Evolutionary conservation across 2,113 vertebrate genomes (phyloP).

Genomic region (Raphicerus campestris): DNA sequence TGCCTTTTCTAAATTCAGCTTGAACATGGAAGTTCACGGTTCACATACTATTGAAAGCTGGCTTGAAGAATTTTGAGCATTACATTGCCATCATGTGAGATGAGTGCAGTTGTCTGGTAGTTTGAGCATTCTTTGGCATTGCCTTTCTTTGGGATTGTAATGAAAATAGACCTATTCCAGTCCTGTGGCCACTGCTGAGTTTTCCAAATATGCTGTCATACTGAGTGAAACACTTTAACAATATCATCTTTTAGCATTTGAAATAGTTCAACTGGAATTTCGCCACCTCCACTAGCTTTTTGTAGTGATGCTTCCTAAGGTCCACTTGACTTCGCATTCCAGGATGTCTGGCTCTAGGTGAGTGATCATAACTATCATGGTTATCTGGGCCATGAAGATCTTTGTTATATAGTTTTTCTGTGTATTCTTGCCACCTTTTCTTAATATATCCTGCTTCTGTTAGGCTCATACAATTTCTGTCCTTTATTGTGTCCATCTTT

Average conservation of each 20-base stretch:
- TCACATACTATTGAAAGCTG: neutral
- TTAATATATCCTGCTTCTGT: neutral
- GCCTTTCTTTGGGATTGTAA: neutral
- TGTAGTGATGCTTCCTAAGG: neutral
- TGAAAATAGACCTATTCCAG: neutral
- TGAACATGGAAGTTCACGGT: neutral
- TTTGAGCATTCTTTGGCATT: neutral
- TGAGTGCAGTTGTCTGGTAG: neutral
- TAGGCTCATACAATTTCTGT: neutral
- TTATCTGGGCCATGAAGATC: neutral
- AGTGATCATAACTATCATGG: neutral
- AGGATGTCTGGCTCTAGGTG: neutral
- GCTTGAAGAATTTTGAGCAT: neutral
- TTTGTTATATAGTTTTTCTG: neutral
- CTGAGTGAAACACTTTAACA: neutral
- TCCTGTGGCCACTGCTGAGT: neutral
- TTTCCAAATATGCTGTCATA: neutral
- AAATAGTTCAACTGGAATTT: neutral
- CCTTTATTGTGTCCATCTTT: neutral
- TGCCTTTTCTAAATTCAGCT: neutral
- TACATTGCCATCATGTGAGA: neutral
- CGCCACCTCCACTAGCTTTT: neutral
- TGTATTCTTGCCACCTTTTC: neutral
- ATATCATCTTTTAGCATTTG: neutral
- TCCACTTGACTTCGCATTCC: neutral